Evolutionary conservation across 92 coral and sea anemone species (phyloP), one percentile per base, ranked within the genome.

Genomic region (Porites rus): DNA sequence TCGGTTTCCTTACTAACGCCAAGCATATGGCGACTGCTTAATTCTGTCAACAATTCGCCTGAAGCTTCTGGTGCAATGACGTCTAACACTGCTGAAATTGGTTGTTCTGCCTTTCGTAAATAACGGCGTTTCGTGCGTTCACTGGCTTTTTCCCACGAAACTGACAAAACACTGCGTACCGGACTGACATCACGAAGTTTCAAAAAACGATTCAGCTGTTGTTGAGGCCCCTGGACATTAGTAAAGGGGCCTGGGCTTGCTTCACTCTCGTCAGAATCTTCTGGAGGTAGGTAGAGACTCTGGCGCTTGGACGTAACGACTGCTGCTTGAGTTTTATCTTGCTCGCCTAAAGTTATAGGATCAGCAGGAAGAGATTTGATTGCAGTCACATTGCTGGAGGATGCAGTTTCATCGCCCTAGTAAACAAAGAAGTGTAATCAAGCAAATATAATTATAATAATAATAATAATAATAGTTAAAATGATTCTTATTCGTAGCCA

Each of bases 101-200:
- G 75, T 68, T 86, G 93, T 18, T 69, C 64, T 14, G 88, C 92
- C 61, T 88, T 88, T 17, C 80, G 70, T 50, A 83, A 58, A 51
- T 88, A 43, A 4, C 60, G 66, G 46, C 93, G 90, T 80, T 90
- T 85, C 16, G 93, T 86, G 43, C 90, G 81, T 38, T 82, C 81
- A 56, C 75, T 52, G 7, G 87, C 90, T 31, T 82, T 63, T 53
- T 86, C 69, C 93, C 89, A 90, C 8, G 90, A 78, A 24, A 86
- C 82, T 9, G 87, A 65, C 20, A 86, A 77, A 31, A 13, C 25
- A 75, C 81, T 81, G 21, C 90, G 78, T 18, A 84, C 75, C 61
- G 84, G 88, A 80, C 89, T 89, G 13, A 84, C 50, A 51, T 82
- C 90, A 71, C 86, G 58, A 62, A 87, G 62, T 52, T 80, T 74